Conservation (phyloP, 2,113 vertebrate species). For the Manacus vitellinus region DNA sequence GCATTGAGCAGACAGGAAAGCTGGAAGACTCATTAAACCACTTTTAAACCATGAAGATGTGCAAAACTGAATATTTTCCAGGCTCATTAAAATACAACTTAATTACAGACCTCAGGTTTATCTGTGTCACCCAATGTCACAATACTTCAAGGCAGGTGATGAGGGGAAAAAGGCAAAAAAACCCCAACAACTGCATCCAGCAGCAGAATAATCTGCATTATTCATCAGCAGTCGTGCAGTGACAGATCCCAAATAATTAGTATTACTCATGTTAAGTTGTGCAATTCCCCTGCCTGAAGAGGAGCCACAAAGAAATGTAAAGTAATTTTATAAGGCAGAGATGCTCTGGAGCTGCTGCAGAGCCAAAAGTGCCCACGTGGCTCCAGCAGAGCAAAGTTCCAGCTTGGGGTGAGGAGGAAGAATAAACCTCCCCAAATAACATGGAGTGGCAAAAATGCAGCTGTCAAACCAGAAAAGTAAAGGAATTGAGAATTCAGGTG, state of each 20-base stretch:
- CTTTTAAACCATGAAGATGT: not conserved
- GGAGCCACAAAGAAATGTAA: not conserved
- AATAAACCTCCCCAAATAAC: not conserved
- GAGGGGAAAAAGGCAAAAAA: not conserved
- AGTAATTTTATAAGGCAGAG: conserved; percentile 3
- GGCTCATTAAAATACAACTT: conserved; percentile 1
- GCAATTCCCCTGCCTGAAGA: conserved; percentile 16
- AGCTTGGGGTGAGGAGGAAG: not conserved
- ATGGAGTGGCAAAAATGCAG: not conserved
- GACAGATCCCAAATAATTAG: conserved; percentile 62
- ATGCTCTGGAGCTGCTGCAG: not conserved
- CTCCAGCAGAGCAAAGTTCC: not conserved
- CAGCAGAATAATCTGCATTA: conserved; percentile 47
- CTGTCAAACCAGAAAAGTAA: not conserved
- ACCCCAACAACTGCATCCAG: not conserved
- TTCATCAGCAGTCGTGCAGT: conserved; percentile 53
- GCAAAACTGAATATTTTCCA: not conserved
- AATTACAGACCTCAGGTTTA: conserved; percentile 31
- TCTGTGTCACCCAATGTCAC: conserved; percentile 43
- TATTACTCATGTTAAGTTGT: conserved; percentile 37
- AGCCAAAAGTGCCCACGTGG: not conserved
- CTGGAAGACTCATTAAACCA: not conserved
- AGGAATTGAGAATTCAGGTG: not conserved
- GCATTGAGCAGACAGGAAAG: not conserved
- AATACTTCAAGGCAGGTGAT: conserved; percentile 44